Evolutionary conservation across 2,113 vertebrate genomes (phyloP).

Genomic region (Anoplopoma fimbria): DNA sequence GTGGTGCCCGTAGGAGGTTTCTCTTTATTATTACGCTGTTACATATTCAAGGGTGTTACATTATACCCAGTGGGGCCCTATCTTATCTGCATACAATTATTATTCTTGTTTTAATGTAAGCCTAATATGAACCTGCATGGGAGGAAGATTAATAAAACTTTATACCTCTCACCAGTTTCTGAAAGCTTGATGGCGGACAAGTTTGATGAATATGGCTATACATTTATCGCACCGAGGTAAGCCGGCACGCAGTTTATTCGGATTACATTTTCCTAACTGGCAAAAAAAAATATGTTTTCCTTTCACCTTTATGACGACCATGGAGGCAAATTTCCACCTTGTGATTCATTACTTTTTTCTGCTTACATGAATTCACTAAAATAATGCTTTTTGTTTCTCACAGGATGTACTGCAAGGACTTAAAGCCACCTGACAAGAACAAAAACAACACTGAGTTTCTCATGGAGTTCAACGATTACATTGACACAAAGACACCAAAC

Average conservation of each 20-base stretch:
- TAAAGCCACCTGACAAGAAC: constrained; percentile 86
- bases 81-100: constrained; percentile 19
- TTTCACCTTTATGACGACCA: not conserved
- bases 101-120: not conserved
- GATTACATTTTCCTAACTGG: not conserved
- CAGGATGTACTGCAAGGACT: constrained; percentile 93
- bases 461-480: constrained; percentile 91
- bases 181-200: constrained; percentile 90
- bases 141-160: constrained; percentile 34
- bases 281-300: not conserved
- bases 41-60: constrained; percentile 33
- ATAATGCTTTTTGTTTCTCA: constrained; percentile 42
- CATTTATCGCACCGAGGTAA: constrained; percentile 94
- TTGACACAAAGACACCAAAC: constrained; percentile 91
- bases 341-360: not conserved
- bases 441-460: constrained; percentile 93
- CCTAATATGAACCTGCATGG: not conserved
- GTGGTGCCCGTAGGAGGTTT: not conserved
- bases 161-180: constrained; percentile 85
- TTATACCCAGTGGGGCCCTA: not conserved
- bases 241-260: constrained; percentile 51
- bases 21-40: constrained; percentile 4
- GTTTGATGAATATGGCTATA: constrained; percentile 94
- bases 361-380: not conserved
- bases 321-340: constrained; percentile 3